phyloP scores from a whole-genome alignment of 2,888 invertebrate genomes.

The Mythimna impura region DNA sequence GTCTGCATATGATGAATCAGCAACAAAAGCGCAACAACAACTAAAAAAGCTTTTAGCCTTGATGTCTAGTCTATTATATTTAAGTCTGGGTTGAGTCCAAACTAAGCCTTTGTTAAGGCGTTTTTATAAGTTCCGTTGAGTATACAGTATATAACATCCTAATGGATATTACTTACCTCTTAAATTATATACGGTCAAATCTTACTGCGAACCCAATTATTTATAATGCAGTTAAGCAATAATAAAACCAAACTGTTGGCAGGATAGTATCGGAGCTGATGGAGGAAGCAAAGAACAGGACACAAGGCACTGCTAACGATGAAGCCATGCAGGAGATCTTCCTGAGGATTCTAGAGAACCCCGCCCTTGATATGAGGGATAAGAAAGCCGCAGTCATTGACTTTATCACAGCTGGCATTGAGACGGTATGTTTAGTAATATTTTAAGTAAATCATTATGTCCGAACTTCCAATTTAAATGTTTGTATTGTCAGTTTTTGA shows the following conservation, averaged over 20 bases:
- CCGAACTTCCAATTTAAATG: background rate
- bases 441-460: background rate
- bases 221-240: conserved; percentile 35
- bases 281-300: conserved; percentile 91
- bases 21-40: conserved; percentile 24
- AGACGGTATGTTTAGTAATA: conserved; percentile 91
- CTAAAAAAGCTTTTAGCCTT: conserved; percentile 34
- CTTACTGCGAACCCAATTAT: background rate
- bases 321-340: conserved; percentile 93
- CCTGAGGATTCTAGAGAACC: conserved; percentile 93
- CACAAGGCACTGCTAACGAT: conserved; percentile 89
- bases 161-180: background rate
- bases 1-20: conserved; percentile 18
- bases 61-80: conserved; percentile 14
- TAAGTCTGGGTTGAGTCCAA: conserved; percentile 2
- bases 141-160: background rate
- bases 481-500: background rate
- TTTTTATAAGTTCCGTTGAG: conserved; percentile 15
- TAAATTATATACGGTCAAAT: too few relatives aligned
- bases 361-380: conserved; percentile 93
- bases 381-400: conserved; percentile 96
- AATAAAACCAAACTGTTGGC: conserved; percentile 68
- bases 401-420: conserved; percentile 96
- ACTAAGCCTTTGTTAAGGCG: background rate
- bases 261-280: conserved; percentile 95